These are phyloP conservation scores for Arbacia lixula DNA, from an alignment of 53 echinoderm and acorn worm species.

Conservation along the genomic window DNA sequence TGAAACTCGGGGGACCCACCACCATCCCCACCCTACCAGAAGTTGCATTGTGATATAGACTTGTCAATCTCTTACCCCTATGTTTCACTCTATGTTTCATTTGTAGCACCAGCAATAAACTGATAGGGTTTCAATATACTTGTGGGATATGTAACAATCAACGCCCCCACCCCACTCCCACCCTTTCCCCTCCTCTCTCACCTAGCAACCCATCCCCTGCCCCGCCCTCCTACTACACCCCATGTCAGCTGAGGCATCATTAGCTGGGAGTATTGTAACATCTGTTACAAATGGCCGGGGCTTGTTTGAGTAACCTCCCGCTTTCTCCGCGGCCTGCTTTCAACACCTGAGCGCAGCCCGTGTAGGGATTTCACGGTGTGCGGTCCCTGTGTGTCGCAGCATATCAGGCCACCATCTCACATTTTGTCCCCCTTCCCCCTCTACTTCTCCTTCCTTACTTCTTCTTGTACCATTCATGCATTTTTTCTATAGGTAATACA, in stretches of 20 bases:
- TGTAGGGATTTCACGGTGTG: conserved; percentile 44
- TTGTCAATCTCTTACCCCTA: too few species aligned
- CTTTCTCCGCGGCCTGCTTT: conserved; percentile 42
- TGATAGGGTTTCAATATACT: background rate
- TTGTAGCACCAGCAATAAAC: too few species aligned
- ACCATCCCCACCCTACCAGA: too few species aligned
- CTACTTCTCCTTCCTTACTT: background rate
- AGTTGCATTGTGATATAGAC: too few species aligned
- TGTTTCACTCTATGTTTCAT: too few species aligned
- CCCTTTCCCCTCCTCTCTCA: background rate
- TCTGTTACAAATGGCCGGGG: conserved; percentile 90
- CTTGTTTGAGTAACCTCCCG: conserved; percentile 87
- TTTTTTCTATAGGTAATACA: too few species aligned
- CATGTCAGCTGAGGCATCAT: conserved; percentile 74
- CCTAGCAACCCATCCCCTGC: background rate
- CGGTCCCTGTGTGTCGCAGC: conserved; percentile 20
- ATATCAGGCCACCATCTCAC: background rate
- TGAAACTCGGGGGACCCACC: too few species aligned
- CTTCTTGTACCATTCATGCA: too few species aligned
- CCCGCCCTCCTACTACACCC: conserved; percentile 1
- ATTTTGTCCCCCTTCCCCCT: background rate
- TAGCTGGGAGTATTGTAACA: conserved; percentile 79
- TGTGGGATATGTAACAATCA: background rate
- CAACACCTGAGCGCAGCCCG: conserved; percentile 53
- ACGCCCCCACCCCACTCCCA: background rate